Percentiles rank a stretch among this genome's conserved stretches.
Evolutionary conservation across 2,797 vertebrate genomes (phyloP).

Genomic region (Channa striata): DNA sequence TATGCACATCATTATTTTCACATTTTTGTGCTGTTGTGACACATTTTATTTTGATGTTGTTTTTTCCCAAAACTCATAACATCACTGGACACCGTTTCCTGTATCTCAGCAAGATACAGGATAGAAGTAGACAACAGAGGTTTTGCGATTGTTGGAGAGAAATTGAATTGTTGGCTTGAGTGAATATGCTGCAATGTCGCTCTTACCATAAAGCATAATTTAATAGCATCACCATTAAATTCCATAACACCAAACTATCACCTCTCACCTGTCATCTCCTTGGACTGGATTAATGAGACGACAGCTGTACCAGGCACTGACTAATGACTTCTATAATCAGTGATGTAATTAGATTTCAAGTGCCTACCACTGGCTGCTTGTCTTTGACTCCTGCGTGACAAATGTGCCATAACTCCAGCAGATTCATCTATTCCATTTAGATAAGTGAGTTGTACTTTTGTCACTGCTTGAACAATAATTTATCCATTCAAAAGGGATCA

Average conservation of each 20-base stretch:
- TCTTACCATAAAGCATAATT: conserved; percentile 3
- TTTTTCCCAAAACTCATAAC: neutral
- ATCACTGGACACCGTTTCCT: neutral
- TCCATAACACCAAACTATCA: neutral
- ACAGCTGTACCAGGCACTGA: neutral
- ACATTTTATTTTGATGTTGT: neutral
- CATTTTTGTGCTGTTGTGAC: neutral
- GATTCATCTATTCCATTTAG: neutral
- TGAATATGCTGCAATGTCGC: neutral
- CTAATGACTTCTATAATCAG: neutral
- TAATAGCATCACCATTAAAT: neutral
- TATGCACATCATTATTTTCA: neutral
- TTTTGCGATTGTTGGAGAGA: neutral
- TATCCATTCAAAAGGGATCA: neutral
- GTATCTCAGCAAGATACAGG: neutral
- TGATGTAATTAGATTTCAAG: neutral
- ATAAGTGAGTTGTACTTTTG: conserved; percentile 1
- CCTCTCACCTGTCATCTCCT: neutral
- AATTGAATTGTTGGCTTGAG: neutral
- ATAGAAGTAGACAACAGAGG: neutral
- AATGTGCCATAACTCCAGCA: neutral
- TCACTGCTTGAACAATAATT: neutral
- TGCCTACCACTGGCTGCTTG: conserved; percentile 2
- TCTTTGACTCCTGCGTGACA: conserved; percentile 1
- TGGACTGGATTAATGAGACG: neutral